Evolutionary conservation across 2,113 vertebrate species (phyloP).

Genomic region (Ophthalmolycus amberensis): DNA sequence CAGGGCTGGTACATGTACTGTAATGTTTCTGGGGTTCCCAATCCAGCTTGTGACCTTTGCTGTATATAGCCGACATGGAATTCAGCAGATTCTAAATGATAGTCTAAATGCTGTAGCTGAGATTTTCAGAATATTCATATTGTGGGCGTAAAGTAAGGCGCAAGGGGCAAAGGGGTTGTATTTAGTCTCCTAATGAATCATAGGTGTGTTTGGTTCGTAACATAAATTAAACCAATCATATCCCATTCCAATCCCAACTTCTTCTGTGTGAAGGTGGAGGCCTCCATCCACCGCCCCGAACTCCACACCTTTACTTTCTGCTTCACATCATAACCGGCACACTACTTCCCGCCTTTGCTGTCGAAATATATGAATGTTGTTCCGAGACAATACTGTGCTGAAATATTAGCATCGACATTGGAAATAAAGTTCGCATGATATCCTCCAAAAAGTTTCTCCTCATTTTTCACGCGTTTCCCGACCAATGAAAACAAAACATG

Average conservation of each 20-base stretch:
- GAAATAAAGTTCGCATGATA: background rate
- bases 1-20: background rate
- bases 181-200: background rate
- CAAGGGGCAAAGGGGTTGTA: background rate
- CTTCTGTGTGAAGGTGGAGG: background rate
- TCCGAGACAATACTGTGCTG: background rate
- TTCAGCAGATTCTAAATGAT: background rate
- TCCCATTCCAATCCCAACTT: background rate
- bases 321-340: background rate
- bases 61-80: background rate
- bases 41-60: constrained; percentile 7
- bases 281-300: background rate
- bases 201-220: background rate
- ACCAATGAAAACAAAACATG: no score
- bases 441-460: no score
- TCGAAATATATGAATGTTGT: background rate
- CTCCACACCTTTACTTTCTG: background rate
- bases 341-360: background rate
- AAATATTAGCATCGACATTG: background rate
- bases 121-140: background rate
- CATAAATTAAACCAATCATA: background rate
- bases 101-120: background rate
- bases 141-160: background rate
- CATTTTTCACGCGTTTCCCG: no score
- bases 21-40: background rate